Conservation (phyloP, 1,140 invertebrate genomes). For the Drosophila guanche region DNA sequence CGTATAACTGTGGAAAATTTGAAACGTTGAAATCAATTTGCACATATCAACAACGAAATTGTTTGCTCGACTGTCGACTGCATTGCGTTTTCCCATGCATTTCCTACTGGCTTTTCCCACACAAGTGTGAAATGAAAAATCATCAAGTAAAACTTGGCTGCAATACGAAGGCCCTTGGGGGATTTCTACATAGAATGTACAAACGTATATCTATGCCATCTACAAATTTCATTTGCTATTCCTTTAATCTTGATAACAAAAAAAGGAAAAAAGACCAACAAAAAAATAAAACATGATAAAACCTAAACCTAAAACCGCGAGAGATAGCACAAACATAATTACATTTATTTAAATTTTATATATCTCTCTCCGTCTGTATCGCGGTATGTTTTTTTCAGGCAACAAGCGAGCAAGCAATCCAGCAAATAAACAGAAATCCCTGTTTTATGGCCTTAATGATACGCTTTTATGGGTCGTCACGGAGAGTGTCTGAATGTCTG, state of each 20-base stretch:
- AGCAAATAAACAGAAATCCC: constrained; percentile 77
- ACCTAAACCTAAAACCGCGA: background rate
- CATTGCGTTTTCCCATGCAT: constrained; percentile 21
- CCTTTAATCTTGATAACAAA: constrained; percentile 74
- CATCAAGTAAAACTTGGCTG: constrained; percentile 70
- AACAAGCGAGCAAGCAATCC: constrained; percentile 57
- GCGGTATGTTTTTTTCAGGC: constrained; percentile 27
- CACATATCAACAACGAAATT: constrained; percentile 81
- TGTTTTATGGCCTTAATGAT: constrained; percentile 78
- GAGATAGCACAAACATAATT: constrained; percentile 69
- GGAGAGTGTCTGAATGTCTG: constrained; percentile 40
- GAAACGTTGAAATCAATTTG: constrained; percentile 78
- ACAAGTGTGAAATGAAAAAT: constrained; percentile 75
- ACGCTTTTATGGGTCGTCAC: constrained; percentile 79
- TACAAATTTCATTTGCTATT: constrained; percentile 75
- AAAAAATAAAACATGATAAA: too few relatives aligned
- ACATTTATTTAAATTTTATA: constrained; percentile 78
- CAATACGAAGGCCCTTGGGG: constrained; percentile 31
- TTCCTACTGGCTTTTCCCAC: constrained; percentile 17
- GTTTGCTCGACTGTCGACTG: constrained; percentile 65
- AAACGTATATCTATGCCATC: constrained; percentile 60
- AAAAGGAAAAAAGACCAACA: too few relatives aligned
- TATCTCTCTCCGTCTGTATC: constrained; percentile 1
- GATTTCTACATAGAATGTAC: constrained; percentile 1
- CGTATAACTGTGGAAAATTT: constrained; percentile 74